Evolutionary conservation across 2,113 vertebrate species (phyloP).

Genomic region (Oncorhynchus nerka): DNA sequence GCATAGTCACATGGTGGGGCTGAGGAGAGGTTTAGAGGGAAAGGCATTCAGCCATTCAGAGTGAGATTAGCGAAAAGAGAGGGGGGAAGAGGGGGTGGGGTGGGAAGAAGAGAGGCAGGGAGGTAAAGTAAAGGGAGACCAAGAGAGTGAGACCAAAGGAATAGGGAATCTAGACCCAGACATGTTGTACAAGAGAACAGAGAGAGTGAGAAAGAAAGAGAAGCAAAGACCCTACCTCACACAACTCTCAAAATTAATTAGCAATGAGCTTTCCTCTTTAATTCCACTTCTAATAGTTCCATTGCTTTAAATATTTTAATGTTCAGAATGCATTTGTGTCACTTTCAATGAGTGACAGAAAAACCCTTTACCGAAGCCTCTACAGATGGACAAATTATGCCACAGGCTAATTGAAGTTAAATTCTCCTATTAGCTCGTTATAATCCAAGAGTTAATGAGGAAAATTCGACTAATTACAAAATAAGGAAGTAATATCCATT

Average conservation of each 20-base stretch:
- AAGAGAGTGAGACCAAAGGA: slow-evolving; percentile 7
- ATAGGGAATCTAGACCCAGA: background rate
- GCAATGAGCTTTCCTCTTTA: slow-evolving; percentile 52
- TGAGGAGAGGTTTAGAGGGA: slow-evolving; percentile 56
- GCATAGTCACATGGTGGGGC: slow-evolving; percentile 67
- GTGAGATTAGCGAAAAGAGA: slow-evolving; percentile 61
- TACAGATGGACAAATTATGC: slow-evolving; percentile 56
- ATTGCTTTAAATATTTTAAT: slow-evolving; percentile 57
- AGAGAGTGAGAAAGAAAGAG: background rate
- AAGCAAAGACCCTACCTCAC: slow-evolving; percentile 35
- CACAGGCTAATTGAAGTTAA: slow-evolving; percentile 70
- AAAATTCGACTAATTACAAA: slow-evolving; percentile 73
- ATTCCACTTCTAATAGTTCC: slow-evolving; percentile 66
- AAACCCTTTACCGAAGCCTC: slow-evolving; percentile 47
- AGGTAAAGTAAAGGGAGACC: background rate
- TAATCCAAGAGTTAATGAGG: slow-evolving; percentile 69
- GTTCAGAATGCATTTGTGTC: slow-evolving; percentile 50
- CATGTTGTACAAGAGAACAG: background rate
- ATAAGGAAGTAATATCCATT: slow-evolving; percentile 69
- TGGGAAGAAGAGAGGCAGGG: slow-evolving; percentile 20
- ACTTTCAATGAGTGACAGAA: slow-evolving; percentile 52
- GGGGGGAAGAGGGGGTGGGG: slow-evolving; percentile 23
- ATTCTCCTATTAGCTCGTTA: slow-evolving; percentile 72
- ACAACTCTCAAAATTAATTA: slow-evolving; percentile 71
- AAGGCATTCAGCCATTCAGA: slow-evolving; percentile 59